Evolutionary conservation across 2,888 invertebrate species (phyloP).

Genomic region (Ethmia dodecea): DNA sequence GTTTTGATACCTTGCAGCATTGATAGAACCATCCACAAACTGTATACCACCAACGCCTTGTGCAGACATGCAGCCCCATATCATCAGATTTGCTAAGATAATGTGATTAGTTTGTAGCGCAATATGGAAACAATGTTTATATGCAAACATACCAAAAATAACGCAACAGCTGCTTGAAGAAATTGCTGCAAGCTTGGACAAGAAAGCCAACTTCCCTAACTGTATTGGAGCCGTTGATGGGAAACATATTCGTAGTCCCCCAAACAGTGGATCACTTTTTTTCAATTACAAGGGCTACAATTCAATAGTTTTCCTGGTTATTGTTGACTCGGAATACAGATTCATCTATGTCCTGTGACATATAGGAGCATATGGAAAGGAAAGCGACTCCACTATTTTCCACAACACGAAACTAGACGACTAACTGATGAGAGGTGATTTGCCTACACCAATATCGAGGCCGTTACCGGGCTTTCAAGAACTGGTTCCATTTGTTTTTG

Average conservation of each 20-base stretch:
- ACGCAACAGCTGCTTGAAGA: too few species aligned
- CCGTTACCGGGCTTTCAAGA: neutral
- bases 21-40: too few species aligned
- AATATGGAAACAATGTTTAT: too few species aligned
- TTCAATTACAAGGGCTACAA: slow-evolving; percentile 14
- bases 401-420: slow-evolving; percentile 5
- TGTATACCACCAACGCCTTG: too few species aligned
- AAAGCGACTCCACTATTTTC: slow-evolving; percentile 8
- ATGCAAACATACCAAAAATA: too few species aligned
- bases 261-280: slow-evolving; percentile 7
- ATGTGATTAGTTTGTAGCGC: too few species aligned
- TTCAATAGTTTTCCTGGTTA: neutral
- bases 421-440: slow-evolving; percentile 9
- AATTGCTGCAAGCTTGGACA: slow-evolving; percentile 13
- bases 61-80: too few species aligned
- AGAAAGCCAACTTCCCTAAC: slow-evolving; percentile 15
- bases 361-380: slow-evolving; percentile 9
- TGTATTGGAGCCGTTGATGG: slow-evolving; percentile 17
- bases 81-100: too few species aligned
- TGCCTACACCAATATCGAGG: slow-evolving; percentile 2
- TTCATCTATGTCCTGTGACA: slow-evolving; percentile 8
- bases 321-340: slow-evolving; percentile 6
- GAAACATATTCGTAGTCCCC: slow-evolving; percentile 15
- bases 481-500: neutral
- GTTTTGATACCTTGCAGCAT: too few species aligned